Percentiles rank a stretch among this genome's conserved stretches.
phyloP scores from a whole-genome alignment of 2,797 vertebrate species.

The Crocodylus rhombifer region DNA sequence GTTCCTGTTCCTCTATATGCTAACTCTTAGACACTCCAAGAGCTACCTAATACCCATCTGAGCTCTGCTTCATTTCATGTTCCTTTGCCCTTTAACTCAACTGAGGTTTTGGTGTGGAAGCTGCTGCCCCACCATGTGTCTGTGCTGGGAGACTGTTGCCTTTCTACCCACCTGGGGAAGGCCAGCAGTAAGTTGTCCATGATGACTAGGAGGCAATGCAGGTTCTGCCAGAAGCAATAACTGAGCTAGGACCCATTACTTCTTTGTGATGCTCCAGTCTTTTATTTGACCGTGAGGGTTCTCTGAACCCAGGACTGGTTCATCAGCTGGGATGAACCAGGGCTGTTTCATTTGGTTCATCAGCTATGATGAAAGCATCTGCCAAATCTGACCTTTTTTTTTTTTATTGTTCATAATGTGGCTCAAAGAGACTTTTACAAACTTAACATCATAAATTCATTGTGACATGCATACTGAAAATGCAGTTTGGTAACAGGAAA shows the following conservation, averaged over 20 bases:
- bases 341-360: not conserved
- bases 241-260: not conserved
- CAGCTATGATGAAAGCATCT: not conserved
- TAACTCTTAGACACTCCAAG: not conserved
- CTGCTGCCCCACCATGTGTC: not conserved
- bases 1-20: not conserved
- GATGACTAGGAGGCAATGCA: not conserved
- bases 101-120: not conserved
- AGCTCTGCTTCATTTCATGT: not conserved
- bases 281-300: not conserved
- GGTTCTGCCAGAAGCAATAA: not conserved
- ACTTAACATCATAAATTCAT: not conserved
- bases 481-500: not conserved
- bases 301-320: too few relatives aligned
- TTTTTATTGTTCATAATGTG: not conserved
- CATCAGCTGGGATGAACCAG: not conserved
- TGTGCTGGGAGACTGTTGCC: not conserved
- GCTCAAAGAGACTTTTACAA: not conserved
- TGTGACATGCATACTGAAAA: not conserved
- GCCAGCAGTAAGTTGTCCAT: not conserved
- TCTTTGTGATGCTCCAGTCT: not conserved
- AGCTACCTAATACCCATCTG: not conserved
- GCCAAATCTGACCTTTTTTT: not conserved
- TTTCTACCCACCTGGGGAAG: not conserved
- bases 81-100: not conserved